Evolutionary conservation across 2,113 vertebrate genomes (phyloP).

Genomic region (Aphelocoma coerulescens): DNA sequence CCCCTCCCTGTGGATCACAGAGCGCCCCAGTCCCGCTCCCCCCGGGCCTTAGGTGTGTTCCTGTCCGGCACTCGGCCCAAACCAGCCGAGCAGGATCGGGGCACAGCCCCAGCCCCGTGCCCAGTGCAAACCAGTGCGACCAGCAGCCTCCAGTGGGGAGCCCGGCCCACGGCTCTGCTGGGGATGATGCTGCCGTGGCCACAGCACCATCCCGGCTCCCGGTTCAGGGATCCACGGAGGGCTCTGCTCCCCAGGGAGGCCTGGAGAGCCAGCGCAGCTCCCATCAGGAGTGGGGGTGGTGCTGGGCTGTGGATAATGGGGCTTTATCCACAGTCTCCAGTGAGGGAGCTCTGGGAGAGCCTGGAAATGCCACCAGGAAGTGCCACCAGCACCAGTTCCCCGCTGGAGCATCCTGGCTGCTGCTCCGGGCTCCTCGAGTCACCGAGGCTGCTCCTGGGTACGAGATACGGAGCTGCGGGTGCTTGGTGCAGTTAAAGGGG

Average conservation of each 20-base stretch:
- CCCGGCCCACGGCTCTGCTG: not conserved
- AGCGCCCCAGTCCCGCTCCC: not conserved
- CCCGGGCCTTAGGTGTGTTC: not conserved
- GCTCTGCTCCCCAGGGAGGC: not conserved
- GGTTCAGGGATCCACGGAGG: rapidly evolving
- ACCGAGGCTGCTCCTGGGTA: rapidly evolving
- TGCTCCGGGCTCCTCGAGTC: not conserved
- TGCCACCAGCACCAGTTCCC: not conserved
- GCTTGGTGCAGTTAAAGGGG: not conserved
- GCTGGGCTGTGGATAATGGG: rapidly evolving
- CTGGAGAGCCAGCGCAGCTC: not conserved
- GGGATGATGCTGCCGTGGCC: not conserved
- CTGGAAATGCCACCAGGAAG: not conserved
- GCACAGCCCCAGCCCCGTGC: not conserved
- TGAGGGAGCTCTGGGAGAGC: not conserved
- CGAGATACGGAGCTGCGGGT: not conserved
- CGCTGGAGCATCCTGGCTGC: not conserved
- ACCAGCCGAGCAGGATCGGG: slow-evolving; percentile 1
- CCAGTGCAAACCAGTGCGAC: slow-evolving; percentile 35
- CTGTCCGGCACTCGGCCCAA: not conserved
- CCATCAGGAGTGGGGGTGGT: not conserved
- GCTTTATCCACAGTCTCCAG: not conserved
- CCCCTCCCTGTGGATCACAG: not conserved
- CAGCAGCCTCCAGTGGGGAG: not conserved
- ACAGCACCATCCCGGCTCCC: rapidly evolving